Conservation (phyloP, 1,140 invertebrate genomes). For the Drosophila micromelanica region DNA sequence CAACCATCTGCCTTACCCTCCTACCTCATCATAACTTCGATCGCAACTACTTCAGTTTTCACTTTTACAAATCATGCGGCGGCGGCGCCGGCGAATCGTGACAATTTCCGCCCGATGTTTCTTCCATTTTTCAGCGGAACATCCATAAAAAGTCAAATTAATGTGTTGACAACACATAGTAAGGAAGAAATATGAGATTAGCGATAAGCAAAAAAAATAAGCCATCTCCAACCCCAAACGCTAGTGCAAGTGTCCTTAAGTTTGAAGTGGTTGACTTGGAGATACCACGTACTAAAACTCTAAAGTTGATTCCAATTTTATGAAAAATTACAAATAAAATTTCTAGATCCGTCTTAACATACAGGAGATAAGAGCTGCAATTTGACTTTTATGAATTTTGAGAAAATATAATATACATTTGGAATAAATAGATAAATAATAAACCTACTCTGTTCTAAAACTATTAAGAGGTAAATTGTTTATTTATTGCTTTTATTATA, state of each 20-base stretch:
- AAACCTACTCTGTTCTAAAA: too few relatives aligned
- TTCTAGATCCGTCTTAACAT: too few relatives aligned
- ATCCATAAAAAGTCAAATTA: slow-evolving; percentile 83
- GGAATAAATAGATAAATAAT: too few relatives aligned
- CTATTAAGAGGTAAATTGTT: too few relatives aligned
- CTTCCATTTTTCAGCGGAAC: slow-evolving; percentile 34
- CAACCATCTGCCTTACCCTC: not conserved
- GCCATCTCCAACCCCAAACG: slow-evolving; percentile 1
- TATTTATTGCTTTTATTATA: too few relatives aligned
- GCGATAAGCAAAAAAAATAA: slow-evolving; percentile 20
- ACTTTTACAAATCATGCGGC: slow-evolving; percentile 49
- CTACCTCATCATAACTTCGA: not conserved
- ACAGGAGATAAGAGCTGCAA: too few relatives aligned
- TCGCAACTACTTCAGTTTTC: slow-evolving; percentile 39
- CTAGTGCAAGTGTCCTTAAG: not conserved
- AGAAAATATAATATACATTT: too few relatives aligned
- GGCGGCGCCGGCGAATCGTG: slow-evolving; percentile 35
- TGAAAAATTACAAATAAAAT: too few relatives aligned
- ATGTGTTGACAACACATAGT: slow-evolving; percentile 59
- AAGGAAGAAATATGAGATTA: slow-evolving; percentile 22
- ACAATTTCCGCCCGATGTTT: slow-evolving; percentile 61
- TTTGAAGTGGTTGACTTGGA: not conserved
- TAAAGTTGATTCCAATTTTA: not conserved
- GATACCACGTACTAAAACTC: not conserved
- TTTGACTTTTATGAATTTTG: too few relatives aligned